Conservation (phyloP, 2,888 invertebrate species). For the Synanthedon formicaeformis region DNA sequence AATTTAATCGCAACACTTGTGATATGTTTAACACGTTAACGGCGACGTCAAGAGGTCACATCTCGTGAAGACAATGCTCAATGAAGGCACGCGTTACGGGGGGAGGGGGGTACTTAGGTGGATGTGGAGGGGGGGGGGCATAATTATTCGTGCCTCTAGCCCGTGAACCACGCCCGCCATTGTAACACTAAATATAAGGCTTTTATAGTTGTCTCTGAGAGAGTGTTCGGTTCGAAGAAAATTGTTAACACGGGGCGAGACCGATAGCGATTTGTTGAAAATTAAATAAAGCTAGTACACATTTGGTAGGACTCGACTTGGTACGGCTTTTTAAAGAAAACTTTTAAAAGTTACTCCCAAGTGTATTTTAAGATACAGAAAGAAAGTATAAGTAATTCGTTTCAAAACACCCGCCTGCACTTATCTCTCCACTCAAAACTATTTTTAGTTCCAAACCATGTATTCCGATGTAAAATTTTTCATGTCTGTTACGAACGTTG, state of each 20-base stretch:
- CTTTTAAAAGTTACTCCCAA: no score
- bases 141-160: slow-evolving; percentile 59
- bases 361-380: slow-evolving; percentile 2
- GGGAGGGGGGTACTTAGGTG: slow-evolving; percentile 11
- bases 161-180: slow-evolving; percentile 60
- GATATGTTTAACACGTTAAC: neutral
- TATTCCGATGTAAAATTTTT: slow-evolving; percentile 51
- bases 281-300: no score
- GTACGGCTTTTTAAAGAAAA: slow-evolving; percentile 1
- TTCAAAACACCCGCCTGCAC: slow-evolving; percentile 25
- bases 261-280: no score
- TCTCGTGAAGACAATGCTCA: slow-evolving; percentile 54
- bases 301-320: no score
- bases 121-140: slow-evolving; percentile 15
- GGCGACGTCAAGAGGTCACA: slow-evolving; percentile 42
- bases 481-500: slow-evolving; percentile 36
- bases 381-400: slow-evolving; percentile 37
- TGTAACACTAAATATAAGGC: slow-evolving; percentile 47
- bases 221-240: slow-evolving; percentile 12
- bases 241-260: neutral
- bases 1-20: no score
- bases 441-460: slow-evolving; percentile 56
- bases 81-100: slow-evolving; percentile 37
- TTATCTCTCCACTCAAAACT: slow-evolving; percentile 66
- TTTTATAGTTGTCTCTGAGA: slow-evolving; percentile 29